Base-by-base conservation (phyloP, 2,888 invertebrate species). In the Minunthozetes semirufus region DNA sequence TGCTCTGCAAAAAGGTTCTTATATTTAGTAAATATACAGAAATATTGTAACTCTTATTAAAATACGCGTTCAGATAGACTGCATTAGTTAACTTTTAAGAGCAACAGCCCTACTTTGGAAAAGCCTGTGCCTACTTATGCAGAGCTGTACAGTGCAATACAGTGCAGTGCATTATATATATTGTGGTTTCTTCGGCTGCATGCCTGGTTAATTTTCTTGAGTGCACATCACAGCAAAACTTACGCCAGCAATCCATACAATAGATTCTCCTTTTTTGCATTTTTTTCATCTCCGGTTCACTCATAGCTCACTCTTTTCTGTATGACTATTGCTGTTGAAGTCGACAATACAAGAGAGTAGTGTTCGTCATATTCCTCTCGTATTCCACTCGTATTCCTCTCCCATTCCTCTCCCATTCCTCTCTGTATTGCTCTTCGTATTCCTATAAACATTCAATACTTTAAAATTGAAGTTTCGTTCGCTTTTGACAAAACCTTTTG, bases 141-240 rank as follows among this genome's bases (percentile, higher is more conserved):
- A 33, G 13, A 17, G n/a, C 22, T 13, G 5, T n/a, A n/a, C n/a
- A n/a, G n/a, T n/a, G n/a, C n/a, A n/a, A n/a, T 4, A 33, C 33
- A 38, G 29, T 42, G 19, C n/a, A 25, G 8, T 42, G 38, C 38
- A 38, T n/a, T 22, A 15, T n/a, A 66, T 66, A 66, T 66, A 66
- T 66, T 66, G 66, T 66, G 66, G 66, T 61, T 66, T 66, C 17
- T 66, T 66, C 38, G 66, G 66, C 38, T 66, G 66, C n/a, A 66
- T 38, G 66, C 38, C 19, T 38, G 66, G 66, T 33, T 66, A 66
- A 66, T 66, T 66, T 66, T 66, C n/a, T 66, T 66, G 66, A 66
- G 66, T 66, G 66, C 66, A 66, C 66, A 38, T 33, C 38, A 59
- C 27, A 38, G 8, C 66, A 33, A 33, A 66, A 17, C 66, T 38